Evolutionary conservation across 2,797 vertebrate genomes (phyloP).

Genomic region (Mormyrus proboscirostris): DNA sequence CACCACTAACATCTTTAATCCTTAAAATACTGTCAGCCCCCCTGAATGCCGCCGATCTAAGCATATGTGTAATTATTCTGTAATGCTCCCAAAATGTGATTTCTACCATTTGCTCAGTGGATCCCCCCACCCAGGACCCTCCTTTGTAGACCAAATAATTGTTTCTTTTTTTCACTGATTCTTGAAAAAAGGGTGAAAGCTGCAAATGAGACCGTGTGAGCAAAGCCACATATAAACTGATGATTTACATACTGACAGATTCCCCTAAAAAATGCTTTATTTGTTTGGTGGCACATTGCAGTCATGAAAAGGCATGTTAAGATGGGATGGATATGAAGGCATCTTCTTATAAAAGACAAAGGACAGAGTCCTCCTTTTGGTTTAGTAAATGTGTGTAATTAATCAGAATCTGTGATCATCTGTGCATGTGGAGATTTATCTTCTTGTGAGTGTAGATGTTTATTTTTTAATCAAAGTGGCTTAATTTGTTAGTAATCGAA

Average conservation of each 20-base stretch:
- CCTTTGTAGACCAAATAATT: constrained; percentile 75
- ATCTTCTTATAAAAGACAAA: constrained; percentile 41
- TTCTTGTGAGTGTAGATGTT: constrained; percentile 23
- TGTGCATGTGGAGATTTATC: neutral
- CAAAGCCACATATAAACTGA: constrained; percentile 53
- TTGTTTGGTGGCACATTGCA: constrained; percentile 52
- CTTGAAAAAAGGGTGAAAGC: constrained; percentile 56
- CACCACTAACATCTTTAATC: constrained; percentile 88
- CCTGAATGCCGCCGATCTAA: constrained; percentile 71
- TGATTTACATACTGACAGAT: constrained; percentile 54
- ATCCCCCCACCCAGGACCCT: constrained; percentile 32
- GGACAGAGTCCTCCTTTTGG: constrained; percentile 26
- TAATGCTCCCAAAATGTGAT: constrained; percentile 81
- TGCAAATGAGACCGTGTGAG: constrained; percentile 66
- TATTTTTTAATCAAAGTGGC: neutral
- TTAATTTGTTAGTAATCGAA: neutral
- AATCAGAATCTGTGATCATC: constrained; percentile 50
- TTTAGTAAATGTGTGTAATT: constrained; percentile 51
- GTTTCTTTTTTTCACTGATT: constrained; percentile 69
- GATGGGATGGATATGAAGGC: constrained; percentile 52
- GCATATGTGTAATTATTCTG: constrained; percentile 88
- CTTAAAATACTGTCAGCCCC: constrained; percentile 79
- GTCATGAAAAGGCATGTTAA: constrained; percentile 66
- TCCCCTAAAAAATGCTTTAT: constrained; percentile 42
- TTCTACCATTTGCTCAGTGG: constrained; percentile 73